These are phyloP conservation scores for Hiodon tergisus DNA, from an alignment of 2,113 vertebrate genomes.

Conservation along the genomic window DNA sequence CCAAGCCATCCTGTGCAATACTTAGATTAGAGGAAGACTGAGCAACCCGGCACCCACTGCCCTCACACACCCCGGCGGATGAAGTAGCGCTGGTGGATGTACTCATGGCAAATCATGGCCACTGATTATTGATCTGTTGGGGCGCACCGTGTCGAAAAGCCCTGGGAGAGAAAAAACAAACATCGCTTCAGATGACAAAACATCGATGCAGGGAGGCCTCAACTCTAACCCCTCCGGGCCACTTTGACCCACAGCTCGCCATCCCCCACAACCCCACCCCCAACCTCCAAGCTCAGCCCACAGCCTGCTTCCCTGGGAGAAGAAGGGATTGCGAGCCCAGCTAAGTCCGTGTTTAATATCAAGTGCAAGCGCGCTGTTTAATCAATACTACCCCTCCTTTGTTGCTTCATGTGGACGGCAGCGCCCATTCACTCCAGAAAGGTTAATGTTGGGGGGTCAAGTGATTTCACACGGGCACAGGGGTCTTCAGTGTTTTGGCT, in stretches of 20 bases:
- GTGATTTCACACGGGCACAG: slow-evolving; percentile 96
- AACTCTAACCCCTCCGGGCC: slow-evolving; percentile 44
- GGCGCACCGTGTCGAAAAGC: slow-evolving; percentile 50
- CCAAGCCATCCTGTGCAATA: not conserved
- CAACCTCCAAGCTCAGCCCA: slow-evolving; percentile 4
- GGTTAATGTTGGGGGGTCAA: slow-evolving; percentile 98
- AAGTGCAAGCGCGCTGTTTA: slow-evolving; percentile 89
- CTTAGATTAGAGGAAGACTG: slow-evolving; percentile 47
- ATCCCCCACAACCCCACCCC: slow-evolving; percentile 34
- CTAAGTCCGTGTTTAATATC: slow-evolving; percentile 91
- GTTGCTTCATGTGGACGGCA: slow-evolving; percentile 82
- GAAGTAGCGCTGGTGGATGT: slow-evolving; percentile 69
- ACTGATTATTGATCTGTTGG: slow-evolving; percentile 40
- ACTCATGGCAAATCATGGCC: slow-evolving; percentile 73
- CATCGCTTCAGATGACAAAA: slow-evolving; percentile 89
- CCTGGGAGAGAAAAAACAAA: slow-evolving; percentile 68
- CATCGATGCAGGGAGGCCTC: slow-evolving; percentile 74
- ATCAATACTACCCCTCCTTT: slow-evolving; percentile 96
- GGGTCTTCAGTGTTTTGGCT: slow-evolving; percentile 79
- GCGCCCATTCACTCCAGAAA: slow-evolving; percentile 88
- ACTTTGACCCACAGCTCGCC: slow-evolving; percentile 44
- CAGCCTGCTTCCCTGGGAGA: slow-evolving; percentile 12
- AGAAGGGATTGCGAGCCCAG: slow-evolving; percentile 38
- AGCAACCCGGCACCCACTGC: slow-evolving; percentile 54
- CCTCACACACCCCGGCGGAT: slow-evolving; percentile 62